Evolutionary conservation across 1,140 invertebrate genomes (phyloP).

Genomic region (Holotrichia oblita): DNA sequence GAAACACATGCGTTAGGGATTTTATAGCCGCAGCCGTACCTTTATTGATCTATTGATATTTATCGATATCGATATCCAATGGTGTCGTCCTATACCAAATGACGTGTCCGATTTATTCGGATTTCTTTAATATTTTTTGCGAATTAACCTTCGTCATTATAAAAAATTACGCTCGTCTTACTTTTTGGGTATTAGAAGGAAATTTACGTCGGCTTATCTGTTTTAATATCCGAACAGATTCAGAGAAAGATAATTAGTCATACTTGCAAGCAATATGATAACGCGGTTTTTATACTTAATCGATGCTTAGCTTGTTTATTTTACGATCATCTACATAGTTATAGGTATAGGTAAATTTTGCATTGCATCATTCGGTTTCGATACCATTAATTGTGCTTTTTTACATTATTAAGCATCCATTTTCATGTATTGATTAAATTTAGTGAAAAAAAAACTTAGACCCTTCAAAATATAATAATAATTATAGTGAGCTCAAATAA

Average conservation of each 20-base stretch:
- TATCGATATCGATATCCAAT: constrained; percentile 27
- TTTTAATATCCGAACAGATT: not conserved
- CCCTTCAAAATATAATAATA: not conserved
- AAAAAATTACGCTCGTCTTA: not conserved
- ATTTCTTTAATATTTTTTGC: not conserved
- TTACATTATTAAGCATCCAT: not conserved
- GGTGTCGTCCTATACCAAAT: not conserved
- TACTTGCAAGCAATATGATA: not conserved
- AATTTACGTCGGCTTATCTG: not conserved
- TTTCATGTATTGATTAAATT: not conserved
- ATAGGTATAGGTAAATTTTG: not conserved
- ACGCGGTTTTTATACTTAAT: not conserved
- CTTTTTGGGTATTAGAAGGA: not conserved
- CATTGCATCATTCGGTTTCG: not conserved
- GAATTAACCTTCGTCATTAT: not conserved
- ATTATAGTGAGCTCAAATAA: not conserved
- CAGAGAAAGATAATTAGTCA: not conserved
- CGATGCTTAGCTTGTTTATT: not conserved
- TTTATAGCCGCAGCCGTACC: constrained; percentile 29
- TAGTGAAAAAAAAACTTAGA: not conserved
- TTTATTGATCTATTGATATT: constrained; percentile 31
- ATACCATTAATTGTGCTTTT: no score
- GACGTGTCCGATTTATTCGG: not conserved
- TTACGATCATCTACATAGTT: not conserved
- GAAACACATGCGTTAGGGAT: not conserved